phyloP scores from a whole-genome alignment of 2,888 invertebrate species.

The Hydroisotoma schaefferi region DNA sequence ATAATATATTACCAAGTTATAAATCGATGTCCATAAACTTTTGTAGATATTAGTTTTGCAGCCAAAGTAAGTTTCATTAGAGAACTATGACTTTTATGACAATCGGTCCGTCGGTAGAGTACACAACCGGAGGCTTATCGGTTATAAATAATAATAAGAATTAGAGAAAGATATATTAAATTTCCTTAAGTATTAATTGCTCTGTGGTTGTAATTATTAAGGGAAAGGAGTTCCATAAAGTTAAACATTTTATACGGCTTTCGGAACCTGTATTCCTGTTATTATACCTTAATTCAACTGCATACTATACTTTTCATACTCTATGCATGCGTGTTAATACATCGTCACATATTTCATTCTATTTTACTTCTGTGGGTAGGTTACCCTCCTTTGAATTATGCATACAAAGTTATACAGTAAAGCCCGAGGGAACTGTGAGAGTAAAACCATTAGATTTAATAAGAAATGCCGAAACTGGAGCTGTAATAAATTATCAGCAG shows the following conservation, averaged over 20 bases:
- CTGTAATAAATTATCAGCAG: conserved; percentile 16
- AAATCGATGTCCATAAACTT: too few species aligned
- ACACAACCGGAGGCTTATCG: too few species aligned
- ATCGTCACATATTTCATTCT: conserved; percentile 6
- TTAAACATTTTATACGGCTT: neutral
- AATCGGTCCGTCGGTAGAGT: too few species aligned
- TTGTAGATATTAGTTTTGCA: too few species aligned
- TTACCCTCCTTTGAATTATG: conserved; percentile 9
- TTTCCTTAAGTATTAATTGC: conserved; percentile 44
- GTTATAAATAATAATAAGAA: conserved; percentile 9
- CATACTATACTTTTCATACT: neutral
- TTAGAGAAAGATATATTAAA: conserved; percentile 29
- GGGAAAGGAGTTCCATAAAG: neutral
- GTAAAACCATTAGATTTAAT: conserved; percentile 42
- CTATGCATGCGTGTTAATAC: neutral
- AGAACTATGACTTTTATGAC: neutral
- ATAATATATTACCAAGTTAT: too few species aligned
- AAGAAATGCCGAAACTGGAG: conserved; percentile 27
- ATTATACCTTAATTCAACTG: too few species aligned
- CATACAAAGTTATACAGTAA: conserved; percentile 31
- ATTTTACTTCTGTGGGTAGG: conserved; percentile 17
- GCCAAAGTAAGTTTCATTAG: too few species aligned
- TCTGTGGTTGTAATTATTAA: conserved; percentile 37
- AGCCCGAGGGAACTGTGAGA: conserved; percentile 31
- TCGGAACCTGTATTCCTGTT: neutral